Evolutionary conservation across 2,797 vertebrate genomes (phyloP), one percentile per base, ranked within the genome.

Genomic region (Kryptopterus vitreolus): DNA sequence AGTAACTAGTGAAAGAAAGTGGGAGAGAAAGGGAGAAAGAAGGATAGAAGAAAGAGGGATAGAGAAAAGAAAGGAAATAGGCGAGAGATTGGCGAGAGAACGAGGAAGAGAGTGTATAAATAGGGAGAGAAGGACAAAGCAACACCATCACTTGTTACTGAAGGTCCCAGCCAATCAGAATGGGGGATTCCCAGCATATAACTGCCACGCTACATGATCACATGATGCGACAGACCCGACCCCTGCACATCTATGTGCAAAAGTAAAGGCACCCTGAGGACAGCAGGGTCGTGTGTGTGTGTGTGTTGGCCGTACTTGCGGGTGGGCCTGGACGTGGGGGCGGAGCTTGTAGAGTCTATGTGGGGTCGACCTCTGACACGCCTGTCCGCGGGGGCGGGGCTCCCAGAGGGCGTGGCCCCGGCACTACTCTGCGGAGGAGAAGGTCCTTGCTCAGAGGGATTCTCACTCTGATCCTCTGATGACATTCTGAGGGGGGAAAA

Each of bases 381-480:
- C 91, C 93, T 95, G 92, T 97, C 96, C 66, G 90, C 88, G 88
- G 92, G 88, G 82, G 93, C 87, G 84, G 94, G 94, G 84, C 93
- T 92, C 78, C 94, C 93, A 22, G 94, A 92, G 55, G 94, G 93
- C 89, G 93, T 94, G 88, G 94, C 94, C 81, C 94, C 93, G 88
- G 93, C 89, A 79, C 92, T 91, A 94, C 94, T 87, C 93, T 93
- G 88, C 94, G 92, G 92, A 89, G 93, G 91, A 82, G 92, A 91
- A 72, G 90, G 93, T 86, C 92, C 92, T 87, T 91, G 92, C 92
- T 95, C 94, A 88, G 91, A 91, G 86, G 93, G 92, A 92, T 94
- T 93, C 93, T 91, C 94, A 88, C 94, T 94, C 93, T 93, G 94
- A 91, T 96, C 93, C 95, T 96, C 96, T 92, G 96, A 96, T 90